phyloP scores from a whole-genome alignment of 1,140 invertebrate species.

The Whitmania pigra region DNA sequence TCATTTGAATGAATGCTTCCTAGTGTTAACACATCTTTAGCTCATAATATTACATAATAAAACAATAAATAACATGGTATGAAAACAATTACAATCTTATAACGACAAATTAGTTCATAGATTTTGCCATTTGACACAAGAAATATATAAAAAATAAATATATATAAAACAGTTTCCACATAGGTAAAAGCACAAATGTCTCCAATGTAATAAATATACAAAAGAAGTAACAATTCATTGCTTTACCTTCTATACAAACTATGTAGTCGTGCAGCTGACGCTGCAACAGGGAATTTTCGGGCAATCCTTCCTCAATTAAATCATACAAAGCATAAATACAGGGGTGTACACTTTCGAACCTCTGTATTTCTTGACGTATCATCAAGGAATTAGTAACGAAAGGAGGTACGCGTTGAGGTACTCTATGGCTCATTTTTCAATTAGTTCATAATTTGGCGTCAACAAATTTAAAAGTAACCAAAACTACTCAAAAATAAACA shows the following conservation, averaged over 20 bases:
- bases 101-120: too few species aligned
- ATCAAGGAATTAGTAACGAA: conserved; percentile 61
- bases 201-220: not conserved
- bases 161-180: too few species aligned
- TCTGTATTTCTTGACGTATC: conserved; percentile 89
- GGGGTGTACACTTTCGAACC: conserved; percentile 96
- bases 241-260: conserved; percentile 89
- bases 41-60: too few species aligned
- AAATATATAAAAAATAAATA: too few species aligned
- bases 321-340: conserved; percentile 97
- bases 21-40: too few species aligned
- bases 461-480: too few species aligned
- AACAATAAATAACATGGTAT: too few species aligned
- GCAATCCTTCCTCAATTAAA: conserved; percentile 69
- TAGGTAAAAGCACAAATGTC: not conserved
- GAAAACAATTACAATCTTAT: too few species aligned
- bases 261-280: conserved; percentile 93
- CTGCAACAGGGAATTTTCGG: conserved; percentile 52
- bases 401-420: conserved; percentile 35
- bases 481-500: too few species aligned
- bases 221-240: conserved; percentile 27
- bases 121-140: too few species aligned
- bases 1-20: too few species aligned
- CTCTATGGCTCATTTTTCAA: not conserved
- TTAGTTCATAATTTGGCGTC: too few species aligned